Percentiles rank a stretch among this genome's conserved stretches.
Conservation (phyloP, 2,797 vertebrate species). For the Nyctalus aviator region DNA sequence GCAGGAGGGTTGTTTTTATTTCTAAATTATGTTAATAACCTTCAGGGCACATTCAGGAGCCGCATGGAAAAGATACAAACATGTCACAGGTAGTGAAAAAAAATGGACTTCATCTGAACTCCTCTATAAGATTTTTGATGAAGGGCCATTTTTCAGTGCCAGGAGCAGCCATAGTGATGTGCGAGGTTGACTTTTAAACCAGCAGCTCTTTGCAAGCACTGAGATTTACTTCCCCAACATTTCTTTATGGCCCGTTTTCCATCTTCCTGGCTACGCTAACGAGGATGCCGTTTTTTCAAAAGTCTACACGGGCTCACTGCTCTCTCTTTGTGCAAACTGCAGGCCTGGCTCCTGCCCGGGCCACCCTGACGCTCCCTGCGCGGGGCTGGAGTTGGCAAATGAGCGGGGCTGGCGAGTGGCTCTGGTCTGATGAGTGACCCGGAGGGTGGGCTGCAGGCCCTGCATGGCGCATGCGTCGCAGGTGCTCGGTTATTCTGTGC, state of each 20-base stretch:
- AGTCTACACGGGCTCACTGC: background rate
- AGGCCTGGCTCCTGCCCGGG: background rate
- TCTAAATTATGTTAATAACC: constrained; percentile 9
- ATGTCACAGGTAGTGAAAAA: background rate
- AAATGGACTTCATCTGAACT: background rate
- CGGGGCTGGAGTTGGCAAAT: background rate
- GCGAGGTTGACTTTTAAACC: background rate
- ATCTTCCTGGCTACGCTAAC: background rate
- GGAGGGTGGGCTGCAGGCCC: fast-evolving
- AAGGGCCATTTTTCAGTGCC: background rate
- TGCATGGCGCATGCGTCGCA: background rate
- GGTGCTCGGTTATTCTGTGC: background rate
- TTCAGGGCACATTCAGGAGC: background rate
- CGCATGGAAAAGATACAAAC: background rate
- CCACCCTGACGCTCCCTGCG: too few relatives aligned
- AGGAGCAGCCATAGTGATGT: background rate
- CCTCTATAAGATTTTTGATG: background rate
- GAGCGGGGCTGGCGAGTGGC: fast-evolving
- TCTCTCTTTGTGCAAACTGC: background rate
- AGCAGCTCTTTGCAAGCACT: background rate
- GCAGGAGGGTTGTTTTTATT: background rate
- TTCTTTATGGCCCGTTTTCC: background rate
- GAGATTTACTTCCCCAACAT: background rate
- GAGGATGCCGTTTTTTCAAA: background rate
- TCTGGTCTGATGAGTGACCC: background rate